Conservation (phyloP, 2,797 vertebrate genomes). For the Tragelaphus eurycerus region DNA sequence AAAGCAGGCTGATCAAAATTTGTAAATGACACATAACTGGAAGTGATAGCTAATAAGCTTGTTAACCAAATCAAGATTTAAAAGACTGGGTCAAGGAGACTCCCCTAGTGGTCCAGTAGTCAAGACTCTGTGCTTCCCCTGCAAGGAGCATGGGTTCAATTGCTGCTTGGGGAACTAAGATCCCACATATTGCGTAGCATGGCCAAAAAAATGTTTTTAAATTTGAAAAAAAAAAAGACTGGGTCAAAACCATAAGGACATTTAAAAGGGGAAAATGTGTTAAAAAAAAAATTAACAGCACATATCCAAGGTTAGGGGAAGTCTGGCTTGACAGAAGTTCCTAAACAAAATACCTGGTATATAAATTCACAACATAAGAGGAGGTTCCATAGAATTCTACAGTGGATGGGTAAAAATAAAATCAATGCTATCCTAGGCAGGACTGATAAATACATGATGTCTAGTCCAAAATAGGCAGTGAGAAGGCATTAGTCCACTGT, state of each 20-base stretch:
- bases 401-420: neutral
- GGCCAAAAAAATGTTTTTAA: neutral
- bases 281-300: neutral
- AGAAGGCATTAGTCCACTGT: neutral
- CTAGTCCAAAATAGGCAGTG: neutral
- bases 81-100: neutral
- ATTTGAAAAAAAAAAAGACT: neutral
- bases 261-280: neutral
- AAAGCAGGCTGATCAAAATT: neutral
- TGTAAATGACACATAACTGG: neutral
- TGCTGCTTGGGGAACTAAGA: neutral
- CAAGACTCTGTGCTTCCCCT: neutral
- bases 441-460: neutral
- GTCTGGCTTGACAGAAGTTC: neutral
- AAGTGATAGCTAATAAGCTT: neutral
- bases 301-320: neutral
- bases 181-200: neutral
- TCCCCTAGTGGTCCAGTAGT: neutral
- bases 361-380: constrained; percentile 15
- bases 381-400: neutral
- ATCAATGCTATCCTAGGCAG: neutral
- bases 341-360: neutral
- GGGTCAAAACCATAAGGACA: neutral
- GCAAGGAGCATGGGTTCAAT: neutral
- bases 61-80: constrained; percentile 3